Conservation (phyloP, 2,113 vertebrate species). For the Sitta europaea region DNA sequence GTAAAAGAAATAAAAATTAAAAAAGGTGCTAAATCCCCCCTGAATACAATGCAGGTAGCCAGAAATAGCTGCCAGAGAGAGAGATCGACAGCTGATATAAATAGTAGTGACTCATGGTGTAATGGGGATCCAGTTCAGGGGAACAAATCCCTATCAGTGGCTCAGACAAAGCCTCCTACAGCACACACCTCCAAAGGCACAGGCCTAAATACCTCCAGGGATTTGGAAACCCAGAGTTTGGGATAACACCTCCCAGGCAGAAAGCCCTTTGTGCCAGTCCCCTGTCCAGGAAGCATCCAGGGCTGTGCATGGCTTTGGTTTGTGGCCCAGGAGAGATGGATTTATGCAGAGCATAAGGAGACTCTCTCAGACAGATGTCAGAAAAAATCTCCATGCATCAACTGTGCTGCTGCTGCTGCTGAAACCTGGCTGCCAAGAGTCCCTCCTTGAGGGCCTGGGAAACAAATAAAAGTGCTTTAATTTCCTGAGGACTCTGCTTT, state of each 20-base stretch:
- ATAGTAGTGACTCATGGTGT: conserved; percentile 30
- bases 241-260: neutral
- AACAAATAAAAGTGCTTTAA: neutral
- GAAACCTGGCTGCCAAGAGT: neutral
- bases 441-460: neutral
- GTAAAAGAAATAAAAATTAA: neutral
- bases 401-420: neutral
- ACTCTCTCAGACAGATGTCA: neutral
- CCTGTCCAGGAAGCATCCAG: neutral
- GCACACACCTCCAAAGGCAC: neutral
- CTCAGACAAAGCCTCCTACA: conserved; percentile 24
- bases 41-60: conserved; percentile 5
- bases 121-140: neutral
- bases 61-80: conserved; percentile 37
- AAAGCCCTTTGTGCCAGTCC: neutral
- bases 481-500: neutral
- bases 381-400: neutral
- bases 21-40: neutral
- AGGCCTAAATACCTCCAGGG: neutral
- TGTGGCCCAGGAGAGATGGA: neutral
- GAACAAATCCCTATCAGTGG: neutral
- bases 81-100: conserved; percentile 27
- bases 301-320: neutral
- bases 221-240: neutral
- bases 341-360: neutral